phyloP scores from a whole-genome alignment of 2,797 vertebrate genomes.

The Dendrocincla fuliginosa region DNA sequence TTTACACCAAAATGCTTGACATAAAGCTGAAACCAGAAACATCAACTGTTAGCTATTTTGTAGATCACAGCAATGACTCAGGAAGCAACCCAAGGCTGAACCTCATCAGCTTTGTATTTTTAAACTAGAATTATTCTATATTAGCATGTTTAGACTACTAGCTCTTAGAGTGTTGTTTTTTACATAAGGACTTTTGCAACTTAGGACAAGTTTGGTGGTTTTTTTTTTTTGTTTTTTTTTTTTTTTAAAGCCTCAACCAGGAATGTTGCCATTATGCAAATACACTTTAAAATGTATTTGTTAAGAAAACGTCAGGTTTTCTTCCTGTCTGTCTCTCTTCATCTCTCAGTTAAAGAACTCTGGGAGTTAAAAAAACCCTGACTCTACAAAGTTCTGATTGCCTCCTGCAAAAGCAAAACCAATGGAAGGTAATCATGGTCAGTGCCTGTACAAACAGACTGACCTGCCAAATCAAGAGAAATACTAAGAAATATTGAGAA shows the following conservation, averaged over 20 bases:
- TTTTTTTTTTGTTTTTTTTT: background rate
- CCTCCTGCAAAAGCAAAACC: slow-evolving; percentile 9
- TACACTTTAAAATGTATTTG: background rate
- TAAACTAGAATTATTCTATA: background rate
- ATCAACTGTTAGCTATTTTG: background rate
- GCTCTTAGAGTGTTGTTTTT: background rate
- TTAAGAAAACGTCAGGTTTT: background rate
- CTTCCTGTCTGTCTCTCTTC: background rate
- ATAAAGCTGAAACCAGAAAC: background rate
- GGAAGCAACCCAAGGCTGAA: background rate
- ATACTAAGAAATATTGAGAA: slow-evolving; percentile 44
- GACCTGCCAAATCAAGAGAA: slow-evolving; percentile 51
- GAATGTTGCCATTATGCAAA: background rate
- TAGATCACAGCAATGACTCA: background rate
- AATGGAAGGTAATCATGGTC: background rate
- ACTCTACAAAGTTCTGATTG: background rate
- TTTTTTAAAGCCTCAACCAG: background rate
- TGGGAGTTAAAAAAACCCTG: background rate
- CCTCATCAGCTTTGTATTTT: background rate
- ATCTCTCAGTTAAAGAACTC: background rate
- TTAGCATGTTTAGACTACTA: background rate
- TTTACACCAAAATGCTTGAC: background rate
- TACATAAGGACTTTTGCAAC: background rate
- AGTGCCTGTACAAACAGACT: background rate
- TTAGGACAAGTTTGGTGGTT: background rate